Evolutionary conservation across 2,113 vertebrate species (phyloP).

Genomic region (Chiloscyllium plagiosum): DNA sequence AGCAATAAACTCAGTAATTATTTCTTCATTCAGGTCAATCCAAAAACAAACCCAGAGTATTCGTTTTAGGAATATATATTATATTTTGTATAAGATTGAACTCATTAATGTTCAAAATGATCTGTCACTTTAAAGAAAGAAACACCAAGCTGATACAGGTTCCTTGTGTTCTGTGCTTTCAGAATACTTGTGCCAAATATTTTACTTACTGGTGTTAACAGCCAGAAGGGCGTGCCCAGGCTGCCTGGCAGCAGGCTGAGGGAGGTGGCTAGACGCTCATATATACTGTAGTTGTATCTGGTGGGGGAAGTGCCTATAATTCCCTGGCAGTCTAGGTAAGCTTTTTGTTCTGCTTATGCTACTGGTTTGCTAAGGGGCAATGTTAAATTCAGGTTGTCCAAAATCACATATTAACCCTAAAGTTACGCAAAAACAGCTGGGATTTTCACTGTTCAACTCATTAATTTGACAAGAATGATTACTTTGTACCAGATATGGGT

Average conservation of each 20-base stretch:
- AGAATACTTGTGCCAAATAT: not conserved
- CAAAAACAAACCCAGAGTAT: not conserved
- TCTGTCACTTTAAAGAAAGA: not conserved
- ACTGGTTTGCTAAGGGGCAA: not conserved
- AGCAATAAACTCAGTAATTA: not conserved
- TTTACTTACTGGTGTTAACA: not conserved
- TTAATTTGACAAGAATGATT: not conserved
- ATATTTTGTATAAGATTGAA: not conserved
- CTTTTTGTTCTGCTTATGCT: slow-evolving; percentile 13
- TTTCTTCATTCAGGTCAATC: not conserved
- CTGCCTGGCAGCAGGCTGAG: not conserved
- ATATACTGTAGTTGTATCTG: not conserved
- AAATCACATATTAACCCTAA: slow-evolving; percentile 6
- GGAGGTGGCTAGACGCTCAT: not conserved
- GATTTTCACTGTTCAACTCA: not conserved
- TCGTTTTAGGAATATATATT: not conserved
- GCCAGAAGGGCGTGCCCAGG: slow-evolving; percentile 1
- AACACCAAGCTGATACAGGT: not conserved
- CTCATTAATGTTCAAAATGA: not conserved
- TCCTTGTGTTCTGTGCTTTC: not conserved
- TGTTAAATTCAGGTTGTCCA: not conserved
- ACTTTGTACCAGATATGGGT: not conserved
- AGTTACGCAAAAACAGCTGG: not conserved
- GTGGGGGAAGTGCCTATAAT: not conserved
- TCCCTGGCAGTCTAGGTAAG: slow-evolving; percentile 11